Base-by-base conservation (phyloP, 2,797 vertebrate species). In the Protonibea diacanthus region DNA sequence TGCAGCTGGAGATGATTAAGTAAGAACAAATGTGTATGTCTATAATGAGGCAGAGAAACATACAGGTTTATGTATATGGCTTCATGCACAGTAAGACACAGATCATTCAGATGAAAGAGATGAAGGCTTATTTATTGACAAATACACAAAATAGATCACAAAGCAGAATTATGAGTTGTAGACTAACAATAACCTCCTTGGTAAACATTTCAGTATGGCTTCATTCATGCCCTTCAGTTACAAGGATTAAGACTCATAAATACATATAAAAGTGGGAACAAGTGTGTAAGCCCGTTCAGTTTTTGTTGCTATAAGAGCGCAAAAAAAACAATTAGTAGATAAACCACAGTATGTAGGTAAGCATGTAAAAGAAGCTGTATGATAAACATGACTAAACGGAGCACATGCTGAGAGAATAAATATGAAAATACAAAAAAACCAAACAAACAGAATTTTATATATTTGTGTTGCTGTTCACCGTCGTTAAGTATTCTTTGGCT, bases 181-280 rank as follows among this genome's bases (percentile, higher is more conserved):
- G 74, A 71, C 53, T 44, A 69, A 76, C 78, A 83, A 61, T 45
- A 76, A 84, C 48, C 68, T 83, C 71, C 70, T 68, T 18, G 15
- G 89, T 91, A 91, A 91, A 94, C 85, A 70, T 86, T 75, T 87
- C 76, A 25, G 64, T 77, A 86, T 84, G 89, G 89, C 89, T 86
- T 91, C 63, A 73, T 38, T 82, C 81, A 62, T 68, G 72, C 72
- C 75, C 80, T 65, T 86, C 71, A 70, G 47, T 63, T 84, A 88
- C 70, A 89, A 49, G 74, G 78, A 86, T 89, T 93, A 91, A 94
- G 88, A 93, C 87, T 92, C 86, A 90, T 92, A 92, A 93, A 94
- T 93, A 93, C 80, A 89, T 47, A 84, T 25, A 82, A 82, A 92
- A 79, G 20, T 27, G 70, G 55, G 76, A 75, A 81, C 48, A 23